Evolutionary conservation across 2,113 vertebrate species (phyloP).

Genomic region (Tricholaema leucomelas): DNA sequence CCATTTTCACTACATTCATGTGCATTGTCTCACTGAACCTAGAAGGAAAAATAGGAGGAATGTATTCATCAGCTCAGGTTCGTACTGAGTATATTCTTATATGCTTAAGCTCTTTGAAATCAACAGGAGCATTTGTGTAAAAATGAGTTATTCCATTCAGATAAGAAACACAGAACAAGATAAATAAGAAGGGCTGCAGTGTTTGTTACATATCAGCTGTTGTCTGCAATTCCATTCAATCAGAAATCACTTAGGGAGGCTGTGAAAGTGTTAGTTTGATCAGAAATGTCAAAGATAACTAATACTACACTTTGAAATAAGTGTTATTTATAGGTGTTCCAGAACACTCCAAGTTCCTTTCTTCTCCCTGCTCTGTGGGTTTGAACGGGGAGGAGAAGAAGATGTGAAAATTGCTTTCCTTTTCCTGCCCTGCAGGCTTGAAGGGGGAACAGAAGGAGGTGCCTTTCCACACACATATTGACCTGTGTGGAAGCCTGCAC

Average conservation of each 20-base stretch:
- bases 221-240: background rate
- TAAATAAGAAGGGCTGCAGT: background rate
- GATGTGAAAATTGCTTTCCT: too few species aligned
- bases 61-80: background rate
- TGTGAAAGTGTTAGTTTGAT: slow-evolving; percentile 56
- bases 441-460: too few species aligned
- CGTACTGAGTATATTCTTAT: background rate
- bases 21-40: background rate
- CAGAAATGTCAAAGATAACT: slow-evolving; percentile 42
- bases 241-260: slow-evolving; percentile 44
- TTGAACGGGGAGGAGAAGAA: too few species aligned
- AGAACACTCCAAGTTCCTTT: too few species aligned
- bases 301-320: background rate
- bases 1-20: slow-evolving; percentile 21
- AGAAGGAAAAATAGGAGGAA: background rate
- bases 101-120: background rate
- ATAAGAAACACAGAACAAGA: background rate
- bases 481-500: too few species aligned
- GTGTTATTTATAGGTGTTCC: background rate
- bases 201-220: slow-evolving; percentile 24
- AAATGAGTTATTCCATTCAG: background rate
- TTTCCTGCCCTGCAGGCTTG: too few species aligned
- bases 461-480: too few species aligned
- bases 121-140: background rate
- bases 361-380: too few species aligned